A percentile compares a stretch with the other conserved stretches of the same genome.
phyloP scores from a whole-genome alignment of 2,113 vertebrate species.

The Podarcis raffonei region DNA sequence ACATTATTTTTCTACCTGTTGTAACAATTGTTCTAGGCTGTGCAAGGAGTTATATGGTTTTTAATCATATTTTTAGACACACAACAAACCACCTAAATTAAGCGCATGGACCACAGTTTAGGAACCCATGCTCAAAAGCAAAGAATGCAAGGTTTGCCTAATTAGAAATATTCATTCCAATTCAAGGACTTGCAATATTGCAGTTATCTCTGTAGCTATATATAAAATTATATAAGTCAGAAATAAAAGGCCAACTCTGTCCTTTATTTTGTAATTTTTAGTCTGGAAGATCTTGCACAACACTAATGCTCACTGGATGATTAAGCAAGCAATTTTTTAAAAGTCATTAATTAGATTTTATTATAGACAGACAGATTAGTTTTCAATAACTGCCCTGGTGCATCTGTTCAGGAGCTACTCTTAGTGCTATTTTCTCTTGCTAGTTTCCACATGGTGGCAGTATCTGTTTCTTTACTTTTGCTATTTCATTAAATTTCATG shows the following conservation, averaged over 20 bases:
- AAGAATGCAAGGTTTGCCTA: background rate
- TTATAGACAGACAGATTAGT: background rate
- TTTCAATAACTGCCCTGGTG: background rate
- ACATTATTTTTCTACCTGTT: too few relatives aligned
- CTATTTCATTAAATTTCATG: background rate
- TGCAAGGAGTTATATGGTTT: too few relatives aligned
- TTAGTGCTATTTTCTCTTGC: background rate
- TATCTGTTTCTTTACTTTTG: background rate
- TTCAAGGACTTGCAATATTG: background rate
- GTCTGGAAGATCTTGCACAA: background rate
- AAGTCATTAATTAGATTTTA: background rate
- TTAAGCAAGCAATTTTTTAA: background rate
- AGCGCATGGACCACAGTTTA: too few relatives aligned
- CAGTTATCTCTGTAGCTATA: background rate
- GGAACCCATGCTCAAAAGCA: too few relatives aligned
- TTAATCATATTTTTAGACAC: too few relatives aligned
- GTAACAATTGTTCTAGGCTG: too few relatives aligned
- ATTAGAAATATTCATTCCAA: background rate
- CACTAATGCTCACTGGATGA: too few relatives aligned
- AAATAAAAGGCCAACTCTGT: background rate
- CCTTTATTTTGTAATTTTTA: background rate
- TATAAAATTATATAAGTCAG: too few relatives aligned
- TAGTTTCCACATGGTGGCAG: conserved; percentile 13
- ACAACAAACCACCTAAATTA: too few relatives aligned
- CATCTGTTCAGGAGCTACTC: background rate